Evolutionary conservation across 2,888 invertebrate species (phyloP), one percentile per base, ranked within the genome.

Genomic region (Cephus pulcher): DNA sequence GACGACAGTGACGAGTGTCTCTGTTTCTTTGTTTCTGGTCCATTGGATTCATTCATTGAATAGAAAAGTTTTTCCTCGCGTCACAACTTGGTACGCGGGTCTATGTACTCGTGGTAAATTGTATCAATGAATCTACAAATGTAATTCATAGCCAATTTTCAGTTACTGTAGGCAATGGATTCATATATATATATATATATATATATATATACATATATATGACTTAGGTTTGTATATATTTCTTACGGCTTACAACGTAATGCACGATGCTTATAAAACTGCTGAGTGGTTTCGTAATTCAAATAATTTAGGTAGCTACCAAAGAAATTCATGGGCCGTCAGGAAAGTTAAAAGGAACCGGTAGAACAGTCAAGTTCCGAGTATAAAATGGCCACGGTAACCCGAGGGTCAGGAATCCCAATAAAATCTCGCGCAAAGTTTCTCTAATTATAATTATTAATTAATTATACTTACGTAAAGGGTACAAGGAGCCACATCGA

Each of bases 381-480:
- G 23, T 71, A 3, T 71, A 71, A 71, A 71, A 71, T 71, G 34
- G 71, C 75, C 74, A 77, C 78, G 76, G 77, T 85, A 84, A 87
- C 82, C 82, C 69, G 70, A 33, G 82, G 84, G 82, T 85, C 83
- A 84, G 78, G 82, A 84, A 86, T 84, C 80, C 79, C 85, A 82
- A 88, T 83, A 85, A 83, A 87, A 83, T 75, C n/a, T 74, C 73
- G 12, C 23, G 71, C 34, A 76, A 77, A 82, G 84, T 83, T 86
- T 84, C 84, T 83, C 78, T 86, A 82, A 85, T 86, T 86, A 85
- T 79, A 84, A 84, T 85, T 82, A 83, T 81, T 81, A 82, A 84
- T 86, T 85, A 84, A 87, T 86, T 81, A 78, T 78, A 73, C 32
- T 74, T 73, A 74, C 74, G 77, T 78, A 82, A 79, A 56, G 77